These are phyloP conservation scores for Caenorhabditis japonica DNA, from an alignment of 2,888 invertebrate species.

Conservation along the genomic window DNA sequence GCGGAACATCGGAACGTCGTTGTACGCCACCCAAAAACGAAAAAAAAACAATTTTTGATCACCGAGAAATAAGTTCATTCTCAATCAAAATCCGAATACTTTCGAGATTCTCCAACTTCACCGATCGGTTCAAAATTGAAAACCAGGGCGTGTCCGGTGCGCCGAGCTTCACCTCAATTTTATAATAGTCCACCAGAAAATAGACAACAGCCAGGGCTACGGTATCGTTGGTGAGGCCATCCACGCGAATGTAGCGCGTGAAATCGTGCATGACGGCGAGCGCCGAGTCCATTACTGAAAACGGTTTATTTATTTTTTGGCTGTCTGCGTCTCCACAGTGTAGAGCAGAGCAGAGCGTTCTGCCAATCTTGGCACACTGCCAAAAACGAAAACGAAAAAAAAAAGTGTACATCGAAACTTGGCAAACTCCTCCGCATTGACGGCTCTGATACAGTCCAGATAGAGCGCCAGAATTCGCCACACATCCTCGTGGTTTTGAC, in stretches of 20 bases:
- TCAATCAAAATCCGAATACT: conserved; percentile 11
- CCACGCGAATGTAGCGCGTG: neutral
- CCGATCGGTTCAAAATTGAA: conserved; percentile 11
- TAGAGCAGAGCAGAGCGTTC: too few relatives aligned
- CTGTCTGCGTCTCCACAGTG: too few relatives aligned
- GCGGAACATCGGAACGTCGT: too few relatives aligned
- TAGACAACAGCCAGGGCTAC: conserved; percentile 37
- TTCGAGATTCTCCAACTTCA: conserved; percentile 25
- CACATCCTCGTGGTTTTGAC: conserved; percentile 46
- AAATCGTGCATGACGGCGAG: conserved; percentile 48
- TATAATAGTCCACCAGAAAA: conserved; percentile 35
- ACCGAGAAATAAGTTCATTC: conserved; percentile 9
- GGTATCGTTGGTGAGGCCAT: conserved; percentile 13
- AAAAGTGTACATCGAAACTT: conserved; percentile 16
- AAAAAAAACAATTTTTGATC: too few relatives aligned
- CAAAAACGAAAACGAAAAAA: too few relatives aligned
- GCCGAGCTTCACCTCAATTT: conserved; percentile 23
- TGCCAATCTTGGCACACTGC: too few relatives aligned
- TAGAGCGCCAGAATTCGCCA: conserved; percentile 44
- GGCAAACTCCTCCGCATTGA: conserved; percentile 31
- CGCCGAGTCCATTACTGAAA: conserved; percentile 41
- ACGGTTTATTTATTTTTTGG: neutral
- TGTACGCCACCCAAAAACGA: too few relatives aligned
- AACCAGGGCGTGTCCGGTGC: conserved; percentile 6
- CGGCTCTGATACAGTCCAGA: conserved; percentile 30